Evolutionary conservation across 2,888 invertebrate genomes (phyloP).

Genomic region (Drosophila leonis): DNA sequence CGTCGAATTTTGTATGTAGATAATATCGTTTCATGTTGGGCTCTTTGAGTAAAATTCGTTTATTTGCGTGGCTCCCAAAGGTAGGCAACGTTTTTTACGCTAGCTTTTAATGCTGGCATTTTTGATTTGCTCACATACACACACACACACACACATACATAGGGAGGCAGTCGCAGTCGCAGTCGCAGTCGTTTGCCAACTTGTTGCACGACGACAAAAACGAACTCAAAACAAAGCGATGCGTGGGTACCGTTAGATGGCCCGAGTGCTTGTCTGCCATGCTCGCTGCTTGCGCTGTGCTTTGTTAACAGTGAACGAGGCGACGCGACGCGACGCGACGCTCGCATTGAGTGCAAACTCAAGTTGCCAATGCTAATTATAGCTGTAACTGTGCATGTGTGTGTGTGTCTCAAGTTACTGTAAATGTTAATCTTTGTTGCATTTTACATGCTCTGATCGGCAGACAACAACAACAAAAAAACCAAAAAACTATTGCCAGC

Average conservation of each 20-base stretch:
- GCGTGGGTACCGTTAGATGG: conserved; percentile 47
- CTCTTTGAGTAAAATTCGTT: conserved; percentile 14
- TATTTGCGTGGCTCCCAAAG: conserved; percentile 39
- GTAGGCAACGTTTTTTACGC: conserved; percentile 65
- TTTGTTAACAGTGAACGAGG: conserved; percentile 4
- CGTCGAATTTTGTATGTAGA: neutral
- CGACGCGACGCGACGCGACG: no score
- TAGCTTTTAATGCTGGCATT: conserved; percentile 31
- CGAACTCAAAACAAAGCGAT: conserved; percentile 66
- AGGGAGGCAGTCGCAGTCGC: no score
- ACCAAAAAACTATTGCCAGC: neutral
- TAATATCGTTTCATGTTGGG: conserved; percentile 2
- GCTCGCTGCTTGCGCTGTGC: neutral
- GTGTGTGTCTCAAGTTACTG: neutral
- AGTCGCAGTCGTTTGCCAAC: conserved; percentile 49
- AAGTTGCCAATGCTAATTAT: conserved; percentile 13
- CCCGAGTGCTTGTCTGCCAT: neutral
- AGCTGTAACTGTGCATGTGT: neutral
- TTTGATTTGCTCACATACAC: conserved; percentile 40
- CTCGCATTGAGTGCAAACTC: conserved; percentile 38
- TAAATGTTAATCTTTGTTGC: neutral
- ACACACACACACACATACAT: conserved; percentile 4
- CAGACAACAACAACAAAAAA: neutral
- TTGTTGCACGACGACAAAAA: conserved; percentile 65
- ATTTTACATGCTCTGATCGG: conserved; percentile 1